phyloP scores from a whole-genome alignment of 2,888 invertebrate species.

The Cerastis leucographa region DNA sequence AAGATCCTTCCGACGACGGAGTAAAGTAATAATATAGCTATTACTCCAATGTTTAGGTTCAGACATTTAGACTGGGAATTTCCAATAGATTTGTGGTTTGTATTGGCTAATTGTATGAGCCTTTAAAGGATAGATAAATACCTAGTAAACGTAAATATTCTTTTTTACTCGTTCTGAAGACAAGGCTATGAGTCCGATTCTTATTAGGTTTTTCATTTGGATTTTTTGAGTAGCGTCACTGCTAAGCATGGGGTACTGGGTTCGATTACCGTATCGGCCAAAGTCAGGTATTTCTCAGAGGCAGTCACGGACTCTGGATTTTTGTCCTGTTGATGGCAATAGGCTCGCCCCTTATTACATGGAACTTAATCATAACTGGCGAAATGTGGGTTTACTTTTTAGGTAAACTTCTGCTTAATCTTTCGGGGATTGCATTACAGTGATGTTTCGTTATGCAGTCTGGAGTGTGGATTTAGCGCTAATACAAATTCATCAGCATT shows the following conservation, averaged over 20 bases:
- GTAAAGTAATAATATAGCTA: conserved; percentile 3
- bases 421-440: not conserved
- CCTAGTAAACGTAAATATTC: not conserved
- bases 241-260: not conserved
- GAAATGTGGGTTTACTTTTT: not conserved
- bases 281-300: not conserved
- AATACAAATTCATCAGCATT: too few species aligned
- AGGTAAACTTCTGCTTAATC: not conserved
- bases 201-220: not conserved
- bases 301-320: not conserved
- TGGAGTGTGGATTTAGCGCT: not conserved
- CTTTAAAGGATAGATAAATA: not conserved
- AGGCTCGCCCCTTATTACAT: not conserved
- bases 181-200: too few species aligned
- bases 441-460: not conserved
- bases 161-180: not conserved
- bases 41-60: conserved; percentile 14
- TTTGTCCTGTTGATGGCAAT: not conserved
- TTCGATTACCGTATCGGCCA: not conserved
- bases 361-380: not conserved
- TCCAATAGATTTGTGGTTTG: not conserved
- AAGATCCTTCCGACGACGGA: not conserved
- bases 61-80: conserved; percentile 11
- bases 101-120: not conserved
- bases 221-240: not conserved